phyloP scores from a whole-genome alignment of 1,140 invertebrate species.

The Drosophila asahinai region DNA sequence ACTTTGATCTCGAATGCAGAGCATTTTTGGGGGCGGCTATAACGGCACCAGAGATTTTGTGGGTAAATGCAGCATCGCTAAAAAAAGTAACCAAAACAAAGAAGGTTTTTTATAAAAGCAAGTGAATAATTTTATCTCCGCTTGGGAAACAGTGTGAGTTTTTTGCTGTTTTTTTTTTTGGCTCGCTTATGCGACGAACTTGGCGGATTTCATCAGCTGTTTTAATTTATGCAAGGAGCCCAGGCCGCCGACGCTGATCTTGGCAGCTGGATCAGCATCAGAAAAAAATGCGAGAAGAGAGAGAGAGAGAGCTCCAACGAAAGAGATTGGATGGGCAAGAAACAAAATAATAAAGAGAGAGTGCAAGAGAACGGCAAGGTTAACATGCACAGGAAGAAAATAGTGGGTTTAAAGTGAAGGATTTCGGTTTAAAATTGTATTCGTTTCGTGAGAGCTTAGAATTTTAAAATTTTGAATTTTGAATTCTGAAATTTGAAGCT shows the following conservation, averaged over 20 bases:
- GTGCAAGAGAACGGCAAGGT: slow-evolving; percentile 46
- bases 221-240: slow-evolving; percentile 80
- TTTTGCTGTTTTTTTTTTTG: slow-evolving; percentile 17
- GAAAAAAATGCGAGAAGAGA: slow-evolving; percentile 21
- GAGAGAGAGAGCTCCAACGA: not conserved
- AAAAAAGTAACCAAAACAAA: slow-evolving; percentile 36
- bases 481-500: too few relatives aligned
- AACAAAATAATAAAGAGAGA: slow-evolving; percentile 14
- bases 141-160: slow-evolving; percentile 32
- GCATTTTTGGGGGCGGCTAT: slow-evolving; percentile 60
- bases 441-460: too few relatives aligned
- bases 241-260: slow-evolving; percentile 28
- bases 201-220: slow-evolving; percentile 79
- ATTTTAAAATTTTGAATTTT: too few relatives aligned
- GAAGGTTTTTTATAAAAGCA: slow-evolving; percentile 62
- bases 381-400: slow-evolving; percentile 29
- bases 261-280: slow-evolving; percentile 47
- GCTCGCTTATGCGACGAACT: slow-evolving; percentile 69
- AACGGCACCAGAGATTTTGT: slow-evolving; percentile 44
- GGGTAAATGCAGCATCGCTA: slow-evolving; percentile 25
- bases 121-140: slow-evolving; percentile 66
- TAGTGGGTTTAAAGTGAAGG: too few relatives aligned
- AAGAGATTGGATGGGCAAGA: slow-evolving; percentile 19
- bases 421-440: too few relatives aligned
- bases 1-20: slow-evolving; percentile 51